These are phyloP conservation scores for Protonibea diacanthus DNA, from an alignment of 2,797 vertebrate genomes.

Conservation along the genomic window DNA sequence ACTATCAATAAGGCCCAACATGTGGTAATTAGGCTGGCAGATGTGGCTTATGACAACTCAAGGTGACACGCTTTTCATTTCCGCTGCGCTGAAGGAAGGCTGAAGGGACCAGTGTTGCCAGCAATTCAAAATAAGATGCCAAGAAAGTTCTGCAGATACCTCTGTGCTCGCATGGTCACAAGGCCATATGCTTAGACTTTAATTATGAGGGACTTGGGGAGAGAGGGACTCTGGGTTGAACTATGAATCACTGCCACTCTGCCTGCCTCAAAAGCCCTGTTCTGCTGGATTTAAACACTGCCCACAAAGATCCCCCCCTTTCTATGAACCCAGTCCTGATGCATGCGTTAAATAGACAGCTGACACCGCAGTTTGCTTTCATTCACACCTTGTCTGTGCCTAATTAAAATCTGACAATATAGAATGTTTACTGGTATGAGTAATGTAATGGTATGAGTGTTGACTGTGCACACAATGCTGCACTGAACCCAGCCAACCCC, in stretches of 20 bases:
- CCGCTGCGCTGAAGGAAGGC: slow-evolving; percentile 57
- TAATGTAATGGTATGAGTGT: slow-evolving; percentile 10
- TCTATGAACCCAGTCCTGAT: slow-evolving; percentile 49
- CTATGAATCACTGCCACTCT: slow-evolving; percentile 84
- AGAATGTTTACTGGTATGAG: slow-evolving; percentile 5
- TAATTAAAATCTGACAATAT: slow-evolving; percentile 40
- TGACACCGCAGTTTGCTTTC: slow-evolving; percentile 31
- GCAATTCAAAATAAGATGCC: slow-evolving; percentile 64
- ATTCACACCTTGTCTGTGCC: slow-evolving; percentile 31
- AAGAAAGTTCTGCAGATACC: slow-evolving; percentile 70
- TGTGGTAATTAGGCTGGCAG: slow-evolving; percentile 70
- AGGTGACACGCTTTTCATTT: slow-evolving; percentile 82
- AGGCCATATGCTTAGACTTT: slow-evolving; percentile 85
- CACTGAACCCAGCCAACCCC: neutral
- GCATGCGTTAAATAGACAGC: slow-evolving; percentile 48
- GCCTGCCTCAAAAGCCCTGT: slow-evolving; percentile 65
- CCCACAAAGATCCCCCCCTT: slow-evolving; percentile 47
- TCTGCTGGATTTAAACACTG: slow-evolving; percentile 61
- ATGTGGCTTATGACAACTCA: slow-evolving; percentile 74
- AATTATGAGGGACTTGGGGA: slow-evolving; percentile 89
- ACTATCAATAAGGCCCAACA: slow-evolving; percentile 57
- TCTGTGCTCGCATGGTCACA: slow-evolving; percentile 79
- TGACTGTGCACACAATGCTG: neutral
- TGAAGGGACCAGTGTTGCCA: slow-evolving; percentile 57
- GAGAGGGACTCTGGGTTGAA: slow-evolving; percentile 77